Conservation (phyloP, 1,140 invertebrate species). For the Zaprionus kolodkinae region DNA sequence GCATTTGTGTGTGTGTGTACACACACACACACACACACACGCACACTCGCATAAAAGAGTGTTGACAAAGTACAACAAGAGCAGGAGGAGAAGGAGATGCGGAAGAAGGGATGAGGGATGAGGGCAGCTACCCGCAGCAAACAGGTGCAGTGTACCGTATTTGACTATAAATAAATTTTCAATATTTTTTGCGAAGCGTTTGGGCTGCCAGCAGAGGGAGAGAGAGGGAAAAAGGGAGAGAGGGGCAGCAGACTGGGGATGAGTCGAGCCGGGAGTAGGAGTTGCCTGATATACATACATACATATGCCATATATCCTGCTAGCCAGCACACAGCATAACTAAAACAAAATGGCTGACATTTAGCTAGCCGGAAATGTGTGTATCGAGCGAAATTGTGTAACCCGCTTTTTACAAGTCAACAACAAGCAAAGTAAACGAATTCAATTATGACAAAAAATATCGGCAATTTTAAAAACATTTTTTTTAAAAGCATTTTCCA, state of each 20-base stretch:
- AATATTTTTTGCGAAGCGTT: slow-evolving; percentile 63
- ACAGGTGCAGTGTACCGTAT: slow-evolving; percentile 75
- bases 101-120: neutral
- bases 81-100: slow-evolving; percentile 7
- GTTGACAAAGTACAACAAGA: slow-evolving; percentile 34
- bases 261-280: neutral
- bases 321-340: slow-evolving; percentile 23
- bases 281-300: neutral
- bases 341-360: slow-evolving; percentile 47
- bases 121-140: slow-evolving; percentile 33
- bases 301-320: slow-evolving; percentile 3
- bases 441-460: slow-evolving; percentile 8
- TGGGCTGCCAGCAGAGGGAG: neutral
- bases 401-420: neutral
- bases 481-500: slow-evolving; percentile 10
- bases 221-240: neutral
- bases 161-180: slow-evolving; percentile 77
- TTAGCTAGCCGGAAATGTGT: slow-evolving; percentile 32
- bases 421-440: neutral
- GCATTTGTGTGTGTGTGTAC: slow-evolving; percentile 14
- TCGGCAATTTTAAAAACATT: slow-evolving; percentile 2
- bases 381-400: slow-evolving; percentile 13
- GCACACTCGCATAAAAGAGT: slow-evolving; percentile 18
- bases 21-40: slow-evolving; percentile 22
- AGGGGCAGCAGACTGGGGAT: no score